Conservation (phyloP, 2,113 vertebrate species). For the Hassar affinis region DNA sequence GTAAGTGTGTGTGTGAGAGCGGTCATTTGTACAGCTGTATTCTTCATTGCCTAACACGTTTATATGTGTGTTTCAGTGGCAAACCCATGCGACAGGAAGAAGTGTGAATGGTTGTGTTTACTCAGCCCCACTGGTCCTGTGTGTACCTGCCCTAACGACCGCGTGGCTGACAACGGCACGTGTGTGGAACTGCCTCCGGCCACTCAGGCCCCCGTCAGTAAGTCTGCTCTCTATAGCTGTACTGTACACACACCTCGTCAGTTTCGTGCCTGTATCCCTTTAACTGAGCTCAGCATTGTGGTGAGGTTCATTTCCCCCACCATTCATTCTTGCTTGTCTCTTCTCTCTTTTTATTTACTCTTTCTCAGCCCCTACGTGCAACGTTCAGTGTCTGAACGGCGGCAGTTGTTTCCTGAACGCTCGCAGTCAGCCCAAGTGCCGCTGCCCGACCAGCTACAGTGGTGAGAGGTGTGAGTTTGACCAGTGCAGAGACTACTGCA, state of each 20-base stretch:
- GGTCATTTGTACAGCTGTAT: neutral
- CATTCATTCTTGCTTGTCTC: neutral
- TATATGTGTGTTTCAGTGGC: slow-evolving; percentile 73
- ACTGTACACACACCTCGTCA: neutral
- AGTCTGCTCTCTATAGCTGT: slow-evolving; percentile 41
- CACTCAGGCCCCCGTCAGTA: slow-evolving; percentile 81
- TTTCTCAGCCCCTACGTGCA: slow-evolving; percentile 79
- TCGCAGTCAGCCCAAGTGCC: slow-evolving; percentile 89
- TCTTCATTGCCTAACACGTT: neutral
- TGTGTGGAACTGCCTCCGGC: slow-evolving; percentile 81
- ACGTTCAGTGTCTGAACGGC: slow-evolving; percentile 84
- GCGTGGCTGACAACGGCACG: slow-evolving; percentile 86
- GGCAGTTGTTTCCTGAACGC: slow-evolving; percentile 93
- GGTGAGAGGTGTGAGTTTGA: slow-evolving; percentile 90
- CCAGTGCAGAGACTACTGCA: slow-evolving; percentile 90
- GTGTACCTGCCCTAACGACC: slow-evolving; percentile 92
- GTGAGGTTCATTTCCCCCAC: rapidly evolving
- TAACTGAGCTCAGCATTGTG: neutral
- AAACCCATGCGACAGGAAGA: slow-evolving; percentile 95
- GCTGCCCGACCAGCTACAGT: slow-evolving; percentile 89
- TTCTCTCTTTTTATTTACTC: neutral
- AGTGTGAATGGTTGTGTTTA: slow-evolving; percentile 95
- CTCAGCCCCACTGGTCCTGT: slow-evolving; percentile 94
- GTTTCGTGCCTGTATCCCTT: neutral
- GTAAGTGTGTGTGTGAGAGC: slow-evolving; percentile 63